Conservation (phyloP, 1,140 invertebrate species). For the Meloidogyne hapla region DNA sequence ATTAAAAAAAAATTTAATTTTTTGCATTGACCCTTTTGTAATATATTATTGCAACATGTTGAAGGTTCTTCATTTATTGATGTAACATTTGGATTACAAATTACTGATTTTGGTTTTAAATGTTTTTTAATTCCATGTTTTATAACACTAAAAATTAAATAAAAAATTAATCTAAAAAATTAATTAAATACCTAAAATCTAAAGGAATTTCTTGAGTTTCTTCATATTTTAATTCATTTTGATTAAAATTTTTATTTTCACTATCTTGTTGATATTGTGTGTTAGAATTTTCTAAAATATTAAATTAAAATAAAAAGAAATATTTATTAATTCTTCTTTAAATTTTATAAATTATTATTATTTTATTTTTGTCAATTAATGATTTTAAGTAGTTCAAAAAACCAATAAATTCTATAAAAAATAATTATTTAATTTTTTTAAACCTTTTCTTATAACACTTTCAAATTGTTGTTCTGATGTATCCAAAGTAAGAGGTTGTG, state of each 20-base stretch:
- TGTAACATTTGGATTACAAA: neutral
- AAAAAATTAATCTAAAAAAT: neutral
- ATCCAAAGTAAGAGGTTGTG: neutral
- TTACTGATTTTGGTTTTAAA: neutral
- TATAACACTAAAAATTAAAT: neutral
- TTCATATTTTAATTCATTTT: neutral
- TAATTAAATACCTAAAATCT: neutral
- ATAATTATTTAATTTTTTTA: too few species aligned
- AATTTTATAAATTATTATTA: too few species aligned
- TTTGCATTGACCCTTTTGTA: conserved; percentile 2
- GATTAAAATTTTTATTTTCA: neutral
- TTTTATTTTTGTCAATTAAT: too few species aligned
- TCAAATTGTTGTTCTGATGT: neutral
- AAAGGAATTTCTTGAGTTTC: neutral
- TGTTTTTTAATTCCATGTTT: conserved; percentile 6
- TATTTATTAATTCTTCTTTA: too few species aligned
- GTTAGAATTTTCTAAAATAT: too few species aligned
- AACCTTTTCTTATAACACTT: too few species aligned
- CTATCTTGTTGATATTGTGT: neutral
- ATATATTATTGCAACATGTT: neutral
- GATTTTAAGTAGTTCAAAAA: too few species aligned
- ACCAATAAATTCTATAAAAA: too few species aligned
- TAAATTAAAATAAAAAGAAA: too few species aligned
- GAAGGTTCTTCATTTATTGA: neutral
- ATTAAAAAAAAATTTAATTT: conserved; percentile 7